phyloP scores from a whole-genome alignment of 2,888 invertebrate genomes.

The Muscina levida region DNA sequence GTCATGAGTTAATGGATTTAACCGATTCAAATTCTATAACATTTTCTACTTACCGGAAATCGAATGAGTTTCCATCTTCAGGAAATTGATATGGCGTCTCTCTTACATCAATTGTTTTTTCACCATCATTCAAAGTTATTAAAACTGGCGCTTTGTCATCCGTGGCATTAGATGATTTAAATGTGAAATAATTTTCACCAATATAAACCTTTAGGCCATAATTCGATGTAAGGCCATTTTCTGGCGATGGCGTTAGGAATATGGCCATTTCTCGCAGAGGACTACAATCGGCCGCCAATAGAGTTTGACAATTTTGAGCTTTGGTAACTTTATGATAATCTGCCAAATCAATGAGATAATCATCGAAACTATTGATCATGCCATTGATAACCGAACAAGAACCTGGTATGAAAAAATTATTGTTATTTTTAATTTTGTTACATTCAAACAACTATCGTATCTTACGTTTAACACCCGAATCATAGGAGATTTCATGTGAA shows the following conservation, averaged over 20 bases:
- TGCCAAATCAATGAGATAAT: slow-evolving; percentile 75
- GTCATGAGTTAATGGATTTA: too few relatives aligned
- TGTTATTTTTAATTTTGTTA: slow-evolving; percentile 8
- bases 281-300: slow-evolving; percentile 79
- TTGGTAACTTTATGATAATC: slow-evolving; percentile 71
- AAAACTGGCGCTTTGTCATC: slow-evolving; percentile 71
- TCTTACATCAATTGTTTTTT: slow-evolving; percentile 73
- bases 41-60: slow-evolving; percentile 78
- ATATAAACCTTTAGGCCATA: slow-evolving; percentile 78
- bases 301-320: slow-evolving; percentile 73
- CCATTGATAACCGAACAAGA: slow-evolving; percentile 79
- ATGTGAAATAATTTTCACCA: slow-evolving; percentile 77
- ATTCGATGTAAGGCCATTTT: slow-evolving; percentile 69
- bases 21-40: too few relatives aligned
- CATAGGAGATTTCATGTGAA: slow-evolving; percentile 76
- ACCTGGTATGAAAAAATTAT: slow-evolving; percentile 68
- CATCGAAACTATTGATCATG: slow-evolving; percentile 79
- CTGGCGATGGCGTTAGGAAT: slow-evolving; percentile 73
- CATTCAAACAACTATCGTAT: neutral
- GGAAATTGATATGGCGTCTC: slow-evolving; percentile 78
- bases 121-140: slow-evolving; percentile 75
- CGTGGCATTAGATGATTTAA: slow-evolving; percentile 70
- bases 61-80: slow-evolving; percentile 75
- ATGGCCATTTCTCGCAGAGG: slow-evolving; percentile 77
- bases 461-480: slow-evolving; percentile 77